Evolutionary conservation across 2,113 vertebrate genomes (phyloP).

Genomic region (Isichthys henryi): DNA sequence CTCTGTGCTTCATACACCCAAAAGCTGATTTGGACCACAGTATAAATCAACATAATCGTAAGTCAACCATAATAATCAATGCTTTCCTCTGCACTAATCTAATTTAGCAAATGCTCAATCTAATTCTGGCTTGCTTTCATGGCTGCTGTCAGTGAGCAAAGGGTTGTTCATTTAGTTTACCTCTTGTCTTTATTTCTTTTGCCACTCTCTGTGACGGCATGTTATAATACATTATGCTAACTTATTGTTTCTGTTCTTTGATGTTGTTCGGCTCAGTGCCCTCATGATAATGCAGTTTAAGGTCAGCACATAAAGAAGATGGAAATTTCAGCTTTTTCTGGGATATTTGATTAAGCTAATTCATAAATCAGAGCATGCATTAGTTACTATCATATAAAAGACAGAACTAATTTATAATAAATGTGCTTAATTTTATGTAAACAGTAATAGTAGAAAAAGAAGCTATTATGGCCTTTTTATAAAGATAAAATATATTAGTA

Average conservation of each 20-base stretch:
- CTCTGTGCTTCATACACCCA: background rate
- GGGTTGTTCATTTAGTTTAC: background rate
- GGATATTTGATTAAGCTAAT: background rate
- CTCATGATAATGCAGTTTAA: background rate
- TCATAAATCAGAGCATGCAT: background rate
- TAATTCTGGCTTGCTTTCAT: slow-evolving; percentile 5
- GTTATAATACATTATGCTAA: background rate
- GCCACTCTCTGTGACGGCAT: background rate
- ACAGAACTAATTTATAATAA: background rate
- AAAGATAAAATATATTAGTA: background rate
- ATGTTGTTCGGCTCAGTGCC: background rate
- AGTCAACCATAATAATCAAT: slow-evolving; percentile 13
- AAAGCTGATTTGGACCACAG: background rate
- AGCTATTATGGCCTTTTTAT: background rate
- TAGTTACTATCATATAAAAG: background rate
- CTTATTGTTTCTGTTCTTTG: background rate
- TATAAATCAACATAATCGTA: slow-evolving; percentile 8
- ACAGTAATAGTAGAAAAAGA: background rate
- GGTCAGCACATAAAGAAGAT: background rate
- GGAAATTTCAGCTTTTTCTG: background rate
- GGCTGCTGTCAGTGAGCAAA: background rate
- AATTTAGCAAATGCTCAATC: slow-evolving; percentile 9
- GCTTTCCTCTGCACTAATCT: slow-evolving; percentile 14
- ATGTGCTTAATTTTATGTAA: background rate
- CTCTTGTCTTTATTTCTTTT: background rate